Percentiles rank a stretch among this genome's conserved stretches.
phyloP scores from a whole-genome alignment of 2,888 invertebrate species.

The Phyllotreta striolata region DNA sequence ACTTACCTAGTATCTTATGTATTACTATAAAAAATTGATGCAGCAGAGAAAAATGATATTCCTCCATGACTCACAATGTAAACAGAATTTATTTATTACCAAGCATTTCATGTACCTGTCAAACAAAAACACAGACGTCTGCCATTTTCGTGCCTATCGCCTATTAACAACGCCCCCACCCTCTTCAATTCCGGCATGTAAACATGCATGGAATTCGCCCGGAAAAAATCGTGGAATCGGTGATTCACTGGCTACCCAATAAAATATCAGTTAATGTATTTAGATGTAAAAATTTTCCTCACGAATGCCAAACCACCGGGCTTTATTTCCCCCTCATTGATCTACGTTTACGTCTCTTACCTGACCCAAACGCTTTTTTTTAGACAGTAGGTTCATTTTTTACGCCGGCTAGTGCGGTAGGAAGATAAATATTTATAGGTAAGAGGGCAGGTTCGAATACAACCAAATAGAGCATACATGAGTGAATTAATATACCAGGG shows the following conservation, averaged over 20 bases:
- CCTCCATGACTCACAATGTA: too few relatives aligned
- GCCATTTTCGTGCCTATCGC: constrained; percentile 1
- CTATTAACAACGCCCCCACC: constrained; percentile 8
- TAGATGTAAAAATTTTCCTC: constrained; percentile 31
- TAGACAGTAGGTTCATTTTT: constrained; percentile 38
- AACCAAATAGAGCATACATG: constrained; percentile 39
- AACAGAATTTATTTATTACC: too few relatives aligned
- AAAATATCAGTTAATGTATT: constrained; percentile 29
- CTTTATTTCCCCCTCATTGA: constrained; percentile 16
- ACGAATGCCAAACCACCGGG: constrained; percentile 27
- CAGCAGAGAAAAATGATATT: too few relatives aligned
- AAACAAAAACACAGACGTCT: constrained; percentile 3
- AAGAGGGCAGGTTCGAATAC: constrained; percentile 38
- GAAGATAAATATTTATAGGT: constrained; percentile 49
- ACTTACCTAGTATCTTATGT: too few relatives aligned
- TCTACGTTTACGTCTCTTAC: constrained; percentile 31
- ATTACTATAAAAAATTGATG: too few relatives aligned
- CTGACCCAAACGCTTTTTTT: constrained; percentile 31
- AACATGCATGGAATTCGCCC: constrained; percentile 12
- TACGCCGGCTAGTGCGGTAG: constrained; percentile 36
- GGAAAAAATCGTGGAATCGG: constrained; percentile 20
- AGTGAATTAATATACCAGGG: constrained; percentile 46
- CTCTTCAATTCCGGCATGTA: constrained; percentile 12
- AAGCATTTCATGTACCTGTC: too few relatives aligned
- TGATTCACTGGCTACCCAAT: constrained; percentile 28